phyloP scores from a whole-genome alignment of 2,113 vertebrate genomes.

The Proterorhinus semilunaris region DNA sequence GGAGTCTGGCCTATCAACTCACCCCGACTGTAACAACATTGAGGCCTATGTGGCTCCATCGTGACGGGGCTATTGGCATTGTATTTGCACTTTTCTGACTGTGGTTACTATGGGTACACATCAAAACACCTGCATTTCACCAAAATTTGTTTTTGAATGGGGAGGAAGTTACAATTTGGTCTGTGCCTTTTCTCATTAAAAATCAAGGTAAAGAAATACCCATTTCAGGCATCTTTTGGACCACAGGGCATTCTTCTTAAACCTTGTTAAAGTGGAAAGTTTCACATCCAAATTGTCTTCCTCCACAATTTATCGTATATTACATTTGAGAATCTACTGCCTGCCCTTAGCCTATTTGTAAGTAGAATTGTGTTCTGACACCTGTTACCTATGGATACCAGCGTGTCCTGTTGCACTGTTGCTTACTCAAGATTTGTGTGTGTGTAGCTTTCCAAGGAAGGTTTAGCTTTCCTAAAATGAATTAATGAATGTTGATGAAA shows the following conservation, averaged over 20 bases:
- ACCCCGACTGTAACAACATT: conserved; percentile 35
- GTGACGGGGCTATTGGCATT: conserved; percentile 57
- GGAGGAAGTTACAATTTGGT: conserved; percentile 56
- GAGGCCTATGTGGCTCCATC: conserved; percentile 40
- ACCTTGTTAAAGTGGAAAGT: conserved; percentile 40
- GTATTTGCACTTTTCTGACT: conserved; percentile 80
- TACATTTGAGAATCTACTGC: conserved; percentile 32
- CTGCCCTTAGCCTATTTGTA: conserved; percentile 36
- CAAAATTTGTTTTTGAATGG: conserved; percentile 36
- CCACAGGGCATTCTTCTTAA: conserved; percentile 58
- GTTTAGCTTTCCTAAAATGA: conserved; percentile 2
- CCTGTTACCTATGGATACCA: conserved; percentile 62
- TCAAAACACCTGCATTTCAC: conserved; percentile 51
- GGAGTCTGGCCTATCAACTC: conserved; percentile 27
- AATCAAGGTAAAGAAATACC: conserved; percentile 48
- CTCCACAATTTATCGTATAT: conserved; percentile 22
- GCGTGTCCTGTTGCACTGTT: conserved; percentile 48
- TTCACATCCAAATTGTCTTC: conserved; percentile 30
- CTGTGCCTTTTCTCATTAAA: conserved; percentile 17
- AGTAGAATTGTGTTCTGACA: conserved; percentile 55
- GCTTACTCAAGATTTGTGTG: conserved; percentile 40
- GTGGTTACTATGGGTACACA: conserved; percentile 70
- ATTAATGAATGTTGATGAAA: conserved; percentile 73
- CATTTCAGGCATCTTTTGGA: conserved; percentile 58
- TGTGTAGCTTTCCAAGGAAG: conserved; percentile 59